phyloP scores from a whole-genome alignment of 2,888 invertebrate species.

The Allacma fusca region DNA sequence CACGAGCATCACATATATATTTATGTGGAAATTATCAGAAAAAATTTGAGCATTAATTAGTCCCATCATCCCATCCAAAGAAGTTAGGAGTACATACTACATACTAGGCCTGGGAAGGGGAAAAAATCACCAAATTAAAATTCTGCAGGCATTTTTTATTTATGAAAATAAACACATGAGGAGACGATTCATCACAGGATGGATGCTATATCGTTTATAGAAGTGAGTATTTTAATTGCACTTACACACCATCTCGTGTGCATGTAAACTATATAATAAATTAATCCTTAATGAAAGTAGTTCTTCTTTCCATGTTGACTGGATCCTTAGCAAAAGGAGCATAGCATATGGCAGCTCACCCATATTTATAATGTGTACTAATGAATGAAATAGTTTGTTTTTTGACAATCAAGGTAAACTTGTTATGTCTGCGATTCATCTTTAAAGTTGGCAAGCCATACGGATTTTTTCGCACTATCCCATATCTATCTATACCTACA shows the following conservation, averaged over 20 bases:
- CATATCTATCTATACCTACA: too few species aligned
- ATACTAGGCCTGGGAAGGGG: neutral
- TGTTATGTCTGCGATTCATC: constrained; percentile 26
- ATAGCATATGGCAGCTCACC: neutral
- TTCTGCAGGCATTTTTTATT: neutral
- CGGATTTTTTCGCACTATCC: too few species aligned
- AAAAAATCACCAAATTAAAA: constrained; percentile 16
- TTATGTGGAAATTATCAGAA: too few species aligned
- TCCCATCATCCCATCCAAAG: too few species aligned
- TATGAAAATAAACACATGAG: constrained; percentile 4
- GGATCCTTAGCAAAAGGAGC: neutral
- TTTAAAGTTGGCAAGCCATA: constrained; percentile 12
- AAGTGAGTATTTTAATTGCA: neutral
- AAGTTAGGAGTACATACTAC: neutral
- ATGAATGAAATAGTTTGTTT: constrained; percentile 42
- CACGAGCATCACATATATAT: too few species aligned
- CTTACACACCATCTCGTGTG: neutral
- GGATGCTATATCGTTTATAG: neutral
- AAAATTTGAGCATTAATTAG: too few species aligned
- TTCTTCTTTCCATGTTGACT: constrained; percentile 19
- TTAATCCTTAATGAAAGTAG: constrained; percentile 39
- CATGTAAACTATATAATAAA: constrained; percentile 19
- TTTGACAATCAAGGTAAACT: constrained; percentile 43
- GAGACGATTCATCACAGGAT: neutral
- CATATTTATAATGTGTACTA: constrained; percentile 16